Evolutionary conservation across 2,888 invertebrate genomes (phyloP), one percentile per base, ranked within the genome.

Genomic region (Nemotelus pantherinus): DNA sequence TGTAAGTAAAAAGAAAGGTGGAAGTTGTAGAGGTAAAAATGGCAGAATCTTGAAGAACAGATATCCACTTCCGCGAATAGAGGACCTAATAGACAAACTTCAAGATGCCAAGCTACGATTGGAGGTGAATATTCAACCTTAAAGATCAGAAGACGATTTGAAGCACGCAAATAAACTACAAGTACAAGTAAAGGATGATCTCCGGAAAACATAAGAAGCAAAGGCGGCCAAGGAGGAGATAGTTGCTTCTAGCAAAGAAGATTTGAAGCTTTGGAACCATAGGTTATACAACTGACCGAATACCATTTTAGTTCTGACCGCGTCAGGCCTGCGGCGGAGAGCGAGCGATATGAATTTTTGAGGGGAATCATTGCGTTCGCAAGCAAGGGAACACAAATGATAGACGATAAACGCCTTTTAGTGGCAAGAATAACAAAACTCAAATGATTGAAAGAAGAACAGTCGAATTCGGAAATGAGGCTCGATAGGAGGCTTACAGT

Each of bases 61-160:
- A 25, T 25, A 25, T 25, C 25, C 25, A 25, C 25, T 25, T 25
- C 25, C 25, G 25, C 25, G 25, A 25, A 25, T 25, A 25, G 25
- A 25, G 25, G 25, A 25, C 25, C 25, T 25, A 25, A 25, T 25
- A 0, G 25, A 25, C 25, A 25, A 25, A 25, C 1, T 25, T 25
- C 25, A 99, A 86, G 99, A 99, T 86, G 98, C 97, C 77, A 98
- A 98, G 86, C 89, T 99, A 79, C 90, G 99, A 39, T 89, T 98
- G 71, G 99, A 99, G 87, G 99, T 99, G 50, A 99, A 98, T 88
- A 97, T 97, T 95, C 97, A 99, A 88, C 99, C 99, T 0, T 89
- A 97, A 87, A 91, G 96, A 80, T 93, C 97, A 39, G 99, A 99
- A 84, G 99, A 99, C 86, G 96, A 97, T 0, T 89, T 96, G 79